A percentile compares a stretch with the other conserved stretches of the same genome.
Evolutionary conservation across 2,113 vertebrate genomes (phyloP).

Genomic region (Cyprinodon brontotheroides): DNA sequence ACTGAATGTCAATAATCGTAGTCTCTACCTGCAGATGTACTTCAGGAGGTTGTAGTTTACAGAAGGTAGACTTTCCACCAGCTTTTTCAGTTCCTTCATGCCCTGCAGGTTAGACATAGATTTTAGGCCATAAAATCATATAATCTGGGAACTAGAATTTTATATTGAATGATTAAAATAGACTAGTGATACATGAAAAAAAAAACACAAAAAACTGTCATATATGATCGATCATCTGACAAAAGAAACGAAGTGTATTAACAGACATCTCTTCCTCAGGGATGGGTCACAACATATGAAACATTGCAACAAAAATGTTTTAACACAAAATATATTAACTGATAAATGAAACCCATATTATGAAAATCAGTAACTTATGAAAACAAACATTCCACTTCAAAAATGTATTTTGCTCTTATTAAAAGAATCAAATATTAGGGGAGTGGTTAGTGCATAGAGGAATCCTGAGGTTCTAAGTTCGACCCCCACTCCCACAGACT

Average conservation of each 20-base stretch:
- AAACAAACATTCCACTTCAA: too few species aligned
- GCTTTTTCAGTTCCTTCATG: slow-evolving; percentile 87
- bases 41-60: slow-evolving; percentile 97
- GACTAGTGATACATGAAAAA: background rate
- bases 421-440: too few species aligned
- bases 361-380: too few species aligned
- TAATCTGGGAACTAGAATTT: background rate
- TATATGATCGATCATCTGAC: background rate
- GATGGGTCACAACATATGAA: too few species aligned
- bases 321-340: too few species aligned
- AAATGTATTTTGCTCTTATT: too few species aligned
- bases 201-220: background rate
- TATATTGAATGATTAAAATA: background rate
- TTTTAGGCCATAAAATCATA: slow-evolving; percentile 3
- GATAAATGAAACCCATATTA: too few species aligned
- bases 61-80: slow-evolving; percentile 89
- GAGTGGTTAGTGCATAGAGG: too few species aligned
- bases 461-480: too few species aligned
- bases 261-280: background rate
- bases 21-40: slow-evolving; percentile 93
- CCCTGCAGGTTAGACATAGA: slow-evolving; percentile 78
- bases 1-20: background rate
- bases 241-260: background rate
- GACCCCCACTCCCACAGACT: too few species aligned
- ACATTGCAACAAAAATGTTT: too few species aligned